Base-by-base conservation (phyloP, 1,140 invertebrate species). In the Wiebesia pumilae region DNA sequence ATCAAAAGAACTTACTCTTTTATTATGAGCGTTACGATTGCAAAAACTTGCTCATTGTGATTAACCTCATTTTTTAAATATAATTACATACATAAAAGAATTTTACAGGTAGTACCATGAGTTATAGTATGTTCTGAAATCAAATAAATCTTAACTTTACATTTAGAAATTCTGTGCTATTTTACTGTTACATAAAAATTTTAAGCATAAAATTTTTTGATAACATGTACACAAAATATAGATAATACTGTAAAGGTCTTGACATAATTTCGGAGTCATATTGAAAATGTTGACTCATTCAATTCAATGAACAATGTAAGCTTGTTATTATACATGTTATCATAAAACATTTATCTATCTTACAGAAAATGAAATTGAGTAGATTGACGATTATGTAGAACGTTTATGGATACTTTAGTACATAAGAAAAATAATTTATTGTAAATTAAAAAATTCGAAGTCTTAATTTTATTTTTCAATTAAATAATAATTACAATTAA, bases 31-130 rank as follows among this genome's bases (percentile, higher is more conserved):
- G 24, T 21, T 51, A 65, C 30, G 3, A 27, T 82, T 81, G 80
- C 85, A 82, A 86, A 86, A 86, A 81, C 77, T 75, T 54, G 54
- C 80, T 58, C 30, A 71, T 73, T 86, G 85, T 82, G 80, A 78
- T 86, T 86, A 86, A 40, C 80, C 85, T 82, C 69, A 54, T 82
- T 86, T 77, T 73, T 33, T 43, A n/a, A 75, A 73, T 75, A 19
- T 24, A 54, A 80, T 85, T 58, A 35, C 71, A 14, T 71, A 27
- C 7, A 40, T 69, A 43, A 47, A 33, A 33, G 21, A 54, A 43
- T 38, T 75, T 0, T 6, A 40, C 0, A 38, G 19, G 14, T 73
- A 33, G 6, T 24, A 40, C 24, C 21, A 38, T 24, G 14, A 40
- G 30, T 71, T 40, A 73, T 33, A 33, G 2, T 69, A 69, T 33